Conservation (phyloP, 1,140 invertebrate genomes). For the Drosophila ohnishii region DNA sequence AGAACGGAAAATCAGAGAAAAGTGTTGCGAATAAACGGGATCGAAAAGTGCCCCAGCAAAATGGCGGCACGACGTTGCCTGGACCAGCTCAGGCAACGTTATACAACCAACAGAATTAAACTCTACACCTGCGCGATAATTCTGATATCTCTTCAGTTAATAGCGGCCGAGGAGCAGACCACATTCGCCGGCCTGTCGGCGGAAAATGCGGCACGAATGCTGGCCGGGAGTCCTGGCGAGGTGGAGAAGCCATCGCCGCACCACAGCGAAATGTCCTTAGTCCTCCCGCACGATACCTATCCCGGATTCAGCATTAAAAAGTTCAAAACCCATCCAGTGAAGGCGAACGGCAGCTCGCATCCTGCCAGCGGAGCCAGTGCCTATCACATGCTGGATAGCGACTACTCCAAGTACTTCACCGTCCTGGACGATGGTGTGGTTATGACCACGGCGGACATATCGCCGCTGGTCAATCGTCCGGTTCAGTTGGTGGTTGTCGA, state of each 20-base stretch:
- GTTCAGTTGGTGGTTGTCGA: slow-evolving; percentile 92
- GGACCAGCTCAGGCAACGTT: slow-evolving; percentile 48
- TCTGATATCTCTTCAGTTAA: slow-evolving; percentile 26
- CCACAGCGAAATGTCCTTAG: slow-evolving; percentile 83
- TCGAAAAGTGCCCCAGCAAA: slow-evolving; percentile 63
- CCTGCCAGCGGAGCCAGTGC: slow-evolving; percentile 27
- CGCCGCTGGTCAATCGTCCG: slow-evolving; percentile 90
- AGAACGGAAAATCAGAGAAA: neutral
- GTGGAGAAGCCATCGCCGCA: slow-evolving; percentile 34
- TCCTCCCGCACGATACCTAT: slow-evolving; percentile 91
- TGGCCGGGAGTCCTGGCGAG: slow-evolving; percentile 70
- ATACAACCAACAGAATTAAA: slow-evolving; percentile 42
- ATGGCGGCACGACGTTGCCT: slow-evolving; percentile 78
- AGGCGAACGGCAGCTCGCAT: slow-evolving; percentile 31
- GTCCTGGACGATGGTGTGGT: slow-evolving; percentile 93
- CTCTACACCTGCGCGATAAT: slow-evolving; percentile 43
- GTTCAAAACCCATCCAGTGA: slow-evolving; percentile 84
- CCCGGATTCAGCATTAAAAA: slow-evolving; percentile 93
- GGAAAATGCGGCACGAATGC: slow-evolving; percentile 76
- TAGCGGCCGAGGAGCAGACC: slow-evolving; percentile 27
- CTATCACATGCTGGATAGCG: slow-evolving; percentile 86
- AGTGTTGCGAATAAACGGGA: slow-evolving; percentile 18
- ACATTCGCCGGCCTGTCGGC: slow-evolving; percentile 67
- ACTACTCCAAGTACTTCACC: slow-evolving; percentile 92
- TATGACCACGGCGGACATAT: slow-evolving; percentile 93